These are phyloP conservation scores for Hirudo medicinalis DNA, from an alignment of 1,140 invertebrate species.

Conservation along the genomic window DNA sequence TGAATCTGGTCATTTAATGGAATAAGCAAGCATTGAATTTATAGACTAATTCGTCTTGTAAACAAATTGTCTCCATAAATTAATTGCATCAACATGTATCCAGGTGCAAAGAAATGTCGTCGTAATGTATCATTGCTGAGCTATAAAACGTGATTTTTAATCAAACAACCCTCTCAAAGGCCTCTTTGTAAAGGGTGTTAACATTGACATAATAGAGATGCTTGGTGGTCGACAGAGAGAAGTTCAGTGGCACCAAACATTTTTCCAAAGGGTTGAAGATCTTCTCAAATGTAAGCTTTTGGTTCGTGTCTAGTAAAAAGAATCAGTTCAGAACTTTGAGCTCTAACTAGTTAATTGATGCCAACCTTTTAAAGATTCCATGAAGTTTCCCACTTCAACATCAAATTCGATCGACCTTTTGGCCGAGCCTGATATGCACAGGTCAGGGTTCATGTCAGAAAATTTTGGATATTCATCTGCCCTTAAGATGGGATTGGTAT, in stretches of 20 bases:
- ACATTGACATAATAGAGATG: conserved; percentile 65
- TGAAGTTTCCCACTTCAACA: conserved; percentile 53
- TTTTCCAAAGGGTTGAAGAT: conserved; percentile 66
- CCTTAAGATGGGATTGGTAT: conserved; percentile 59
- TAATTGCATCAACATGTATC: too few relatives aligned
- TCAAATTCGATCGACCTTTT: conserved; percentile 71
- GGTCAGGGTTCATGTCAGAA: conserved; percentile 62
- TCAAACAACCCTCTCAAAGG: too few relatives aligned
- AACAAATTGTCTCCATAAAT: too few relatives aligned
- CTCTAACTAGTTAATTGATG: too few relatives aligned
- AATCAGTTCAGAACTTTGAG: too few relatives aligned
- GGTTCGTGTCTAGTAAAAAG: conserved; percentile 15
- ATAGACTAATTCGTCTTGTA: background rate
- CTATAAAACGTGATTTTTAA: background rate
- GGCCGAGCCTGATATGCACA: conserved; percentile 64
- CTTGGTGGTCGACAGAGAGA: conserved; percentile 73
- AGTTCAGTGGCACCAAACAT: conserved; percentile 55
- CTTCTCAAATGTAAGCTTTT: conserved; percentile 46
- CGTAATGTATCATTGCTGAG: too few relatives aligned
- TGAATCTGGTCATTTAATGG: conserved; percentile 31
- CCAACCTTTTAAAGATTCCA: conserved; percentile 45
- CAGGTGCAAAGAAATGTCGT: background rate
- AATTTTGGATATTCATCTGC: conserved; percentile 63
- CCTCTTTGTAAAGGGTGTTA: conserved; percentile 45
- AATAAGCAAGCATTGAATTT: background rate